Evolutionary conservation across 2,888 invertebrate species (phyloP), one percentile per base, ranked within the genome.

Genomic region (Dicyrtomina minuta): DNA sequence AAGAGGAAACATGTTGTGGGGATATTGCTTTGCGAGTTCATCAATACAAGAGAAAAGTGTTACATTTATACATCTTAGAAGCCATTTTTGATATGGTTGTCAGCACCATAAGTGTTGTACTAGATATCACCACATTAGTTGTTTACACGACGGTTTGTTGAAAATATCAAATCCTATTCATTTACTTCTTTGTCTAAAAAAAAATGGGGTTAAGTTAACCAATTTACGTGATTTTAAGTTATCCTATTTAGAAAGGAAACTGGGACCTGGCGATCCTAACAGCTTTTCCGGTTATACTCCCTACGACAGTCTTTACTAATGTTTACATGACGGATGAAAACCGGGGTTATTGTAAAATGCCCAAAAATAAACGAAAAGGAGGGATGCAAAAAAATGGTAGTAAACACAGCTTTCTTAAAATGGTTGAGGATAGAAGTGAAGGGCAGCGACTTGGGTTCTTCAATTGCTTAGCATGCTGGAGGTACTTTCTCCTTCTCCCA

Each of bases 301-400:
- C 77, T 4, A 75, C 77, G 1, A 67, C 71, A 1, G 74, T 77
- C 10, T 77, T 77, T 51, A 75, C 77, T 0, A 75, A 77, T 51
- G 74, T 77, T 2, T 77, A 77, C 61, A 61, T 77, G 46, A 51
- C 65, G 0, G 75, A 77, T 56, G 72, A 70, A 17, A 70, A 27
- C 41, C 24, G 71, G 33, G 70, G 69, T 13, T 68, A 71, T 41
- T 67, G 74, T 49, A 49, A 72, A 58, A 15, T 53, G 3, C 49
- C 56, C 2, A 44, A 26, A 27, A 22, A 58, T 15, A 27, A 26
- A 12, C 4, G 6, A 17, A 1, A 20, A 22, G 2, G 12, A 26
- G 17, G 5, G 41, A 53, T 24, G 17, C 15, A 17, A 17, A 33
- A 20, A 55, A 8, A 33, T 33, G 33, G 33, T 3, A 33, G 8